Evolutionary conservation across 1,140 invertebrate species (phyloP).

Genomic region (Magallana gigas): DNA sequence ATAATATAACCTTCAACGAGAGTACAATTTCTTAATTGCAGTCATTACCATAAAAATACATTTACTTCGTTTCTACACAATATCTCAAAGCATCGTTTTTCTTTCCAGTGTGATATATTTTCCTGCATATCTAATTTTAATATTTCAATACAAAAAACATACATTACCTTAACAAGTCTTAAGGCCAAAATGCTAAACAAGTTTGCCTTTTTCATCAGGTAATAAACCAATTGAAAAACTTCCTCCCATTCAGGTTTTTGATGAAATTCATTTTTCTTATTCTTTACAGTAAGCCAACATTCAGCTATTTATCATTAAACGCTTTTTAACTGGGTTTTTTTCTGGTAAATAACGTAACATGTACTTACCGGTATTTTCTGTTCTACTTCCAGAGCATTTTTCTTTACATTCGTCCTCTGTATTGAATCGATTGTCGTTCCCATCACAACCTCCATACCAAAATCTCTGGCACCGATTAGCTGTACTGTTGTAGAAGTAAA

Average conservation of each 20-base stretch:
- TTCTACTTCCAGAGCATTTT: conserved; percentile 17
- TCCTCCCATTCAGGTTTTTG: too few relatives aligned
- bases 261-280: too few relatives aligned
- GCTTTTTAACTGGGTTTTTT: too few relatives aligned
- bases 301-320: too few relatives aligned
- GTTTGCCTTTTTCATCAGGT: background rate
- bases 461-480: conserved; percentile 91
- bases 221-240: background rate
- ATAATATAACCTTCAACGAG: too few relatives aligned
- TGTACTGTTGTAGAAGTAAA: conserved; percentile 90
- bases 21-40: conserved; percentile 1
- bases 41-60: background rate
- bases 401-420: conserved; percentile 88
- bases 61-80: background rate
- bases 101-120: background rate
- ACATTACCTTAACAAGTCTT: background rate
- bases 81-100: background rate
- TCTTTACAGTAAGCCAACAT: too few relatives aligned
- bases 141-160: background rate
- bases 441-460: conserved; percentile 95
- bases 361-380: background rate
- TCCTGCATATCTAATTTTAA: background rate
- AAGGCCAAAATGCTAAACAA: background rate
- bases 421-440: conserved; percentile 88
- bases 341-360: background rate